phyloP scores from a whole-genome alignment of 2,797 vertebrate genomes.

The Coluber constrictor region DNA sequence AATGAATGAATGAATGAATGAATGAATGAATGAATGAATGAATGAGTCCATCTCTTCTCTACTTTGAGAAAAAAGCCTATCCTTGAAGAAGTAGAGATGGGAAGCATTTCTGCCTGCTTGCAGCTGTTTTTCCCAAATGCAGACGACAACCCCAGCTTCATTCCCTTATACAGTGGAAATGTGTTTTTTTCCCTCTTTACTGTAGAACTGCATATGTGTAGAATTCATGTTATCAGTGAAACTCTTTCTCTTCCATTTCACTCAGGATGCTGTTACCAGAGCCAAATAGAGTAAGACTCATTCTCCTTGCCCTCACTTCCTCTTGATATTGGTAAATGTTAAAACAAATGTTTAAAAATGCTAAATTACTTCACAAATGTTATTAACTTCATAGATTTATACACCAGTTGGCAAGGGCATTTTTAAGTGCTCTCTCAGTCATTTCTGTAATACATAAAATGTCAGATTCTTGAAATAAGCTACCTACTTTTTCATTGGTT shows the following conservation, averaged over 20 bases:
- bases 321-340: background rate
- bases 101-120: background rate
- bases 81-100: background rate
- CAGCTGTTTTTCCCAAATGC: background rate
- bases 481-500: background rate
- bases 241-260: background rate
- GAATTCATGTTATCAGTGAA: background rate
- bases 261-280: background rate
- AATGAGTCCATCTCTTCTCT: background rate
- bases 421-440: background rate
- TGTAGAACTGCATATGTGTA: background rate
- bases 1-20: background rate
- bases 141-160: background rate
- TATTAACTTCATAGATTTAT: background rate
- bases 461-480: background rate
- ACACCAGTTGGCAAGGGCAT: background rate
- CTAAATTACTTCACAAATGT: background rate
- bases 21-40: too few relatives aligned
- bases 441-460: background rate
- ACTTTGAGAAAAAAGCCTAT: background rate
- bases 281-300: background rate
- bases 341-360: background rate
- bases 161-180: background rate
- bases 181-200: background rate
- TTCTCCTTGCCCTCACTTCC: background rate